Evolutionary conservation across 2,797 vertebrate species (phyloP), one percentile per base, ranked within the genome.

Genomic region (Bovichtus variegatus): DNA sequence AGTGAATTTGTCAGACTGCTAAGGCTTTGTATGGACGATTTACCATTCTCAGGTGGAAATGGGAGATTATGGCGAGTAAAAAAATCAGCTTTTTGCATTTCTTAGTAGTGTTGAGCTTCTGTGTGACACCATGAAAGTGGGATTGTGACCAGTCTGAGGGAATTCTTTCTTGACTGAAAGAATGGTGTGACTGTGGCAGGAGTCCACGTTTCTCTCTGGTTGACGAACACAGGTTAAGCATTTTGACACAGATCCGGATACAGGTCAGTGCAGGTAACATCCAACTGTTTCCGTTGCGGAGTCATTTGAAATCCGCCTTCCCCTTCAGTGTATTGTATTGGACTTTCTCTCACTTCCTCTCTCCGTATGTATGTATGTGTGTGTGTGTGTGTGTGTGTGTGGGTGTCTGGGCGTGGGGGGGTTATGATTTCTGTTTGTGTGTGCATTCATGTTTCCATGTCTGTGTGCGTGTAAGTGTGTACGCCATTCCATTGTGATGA

Each of bases 41-140:
- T 84, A 82, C 61, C 50, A 60, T 87, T 86, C 70, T 88, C 86
- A 85, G 86, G 91, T 89, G 78, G 87, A 88, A 89, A 90, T 60
- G 55, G 67, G 40, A 86, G 83, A 88, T 90, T 89, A 89, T 25
- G 76, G 29, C 43, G 47, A 65, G 78, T 71, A 60, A 6, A 67
- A 67, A 87, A 83, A 80, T 83, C 79, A 43, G 65, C 41, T 65
- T 80, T 82, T 76, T 84, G 70, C 58, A 78, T 81, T 85, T 75
- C 58, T 82, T 71, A 74, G 74, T 55, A 16, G 49, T 50, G 46
- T 18, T 76, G 75, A 84, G 61, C 70, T 60, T 38, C 77, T 71
- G 74, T 70, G 78, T 84, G 65, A 67, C 63, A 74, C 63, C 67
- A 55, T 80, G 60, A 76, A 73, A 74, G 62, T 38, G 54, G 63